phyloP scores from a whole-genome alignment of 2,888 invertebrate species.

The Catocala nupta region DNA sequence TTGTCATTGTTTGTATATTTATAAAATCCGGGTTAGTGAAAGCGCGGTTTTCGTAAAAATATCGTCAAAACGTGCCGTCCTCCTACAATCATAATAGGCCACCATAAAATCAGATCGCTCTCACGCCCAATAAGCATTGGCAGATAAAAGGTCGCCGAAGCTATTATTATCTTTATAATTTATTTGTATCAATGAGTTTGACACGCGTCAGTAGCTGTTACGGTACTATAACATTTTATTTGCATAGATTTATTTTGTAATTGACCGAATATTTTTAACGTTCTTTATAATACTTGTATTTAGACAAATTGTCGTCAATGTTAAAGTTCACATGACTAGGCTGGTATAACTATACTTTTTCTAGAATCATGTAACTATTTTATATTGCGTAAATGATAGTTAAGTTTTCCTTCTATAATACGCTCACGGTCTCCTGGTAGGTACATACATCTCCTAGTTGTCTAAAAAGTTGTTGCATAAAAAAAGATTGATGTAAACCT shows the following conservation, averaged over 20 bases:
- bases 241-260: constrained; percentile 55
- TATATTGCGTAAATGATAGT: too few species aligned
- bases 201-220: constrained; percentile 71
- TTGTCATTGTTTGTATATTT: constrained; percentile 58
- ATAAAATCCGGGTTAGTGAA: constrained; percentile 41
- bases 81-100: constrained; percentile 2
- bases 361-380: too few species aligned
- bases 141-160: constrained; percentile 69
- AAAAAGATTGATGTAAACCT: constrained; percentile 61
- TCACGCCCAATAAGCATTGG: constrained; percentile 54
- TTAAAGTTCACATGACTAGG: not conserved
- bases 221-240: constrained; percentile 63
- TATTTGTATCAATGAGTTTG: constrained; percentile 82
- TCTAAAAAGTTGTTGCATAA: constrained; percentile 56
- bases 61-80: too few species aligned
- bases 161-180: constrained; percentile 66
- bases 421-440: constrained; percentile 35
- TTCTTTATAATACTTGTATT: not conserved
- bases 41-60: constrained; percentile 15
- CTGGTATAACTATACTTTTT: constrained; percentile 14
- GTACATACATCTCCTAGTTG: constrained; percentile 45
- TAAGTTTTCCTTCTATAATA: not conserved
- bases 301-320: too few species aligned
- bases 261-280: constrained; percentile 42
- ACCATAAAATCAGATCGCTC: constrained; percentile 18